Evolutionary conservation across 1,140 invertebrate genomes (phyloP), one percentile per base, ranked within the genome.

Genomic region (Bombus haemorrhoidalis): DNA sequence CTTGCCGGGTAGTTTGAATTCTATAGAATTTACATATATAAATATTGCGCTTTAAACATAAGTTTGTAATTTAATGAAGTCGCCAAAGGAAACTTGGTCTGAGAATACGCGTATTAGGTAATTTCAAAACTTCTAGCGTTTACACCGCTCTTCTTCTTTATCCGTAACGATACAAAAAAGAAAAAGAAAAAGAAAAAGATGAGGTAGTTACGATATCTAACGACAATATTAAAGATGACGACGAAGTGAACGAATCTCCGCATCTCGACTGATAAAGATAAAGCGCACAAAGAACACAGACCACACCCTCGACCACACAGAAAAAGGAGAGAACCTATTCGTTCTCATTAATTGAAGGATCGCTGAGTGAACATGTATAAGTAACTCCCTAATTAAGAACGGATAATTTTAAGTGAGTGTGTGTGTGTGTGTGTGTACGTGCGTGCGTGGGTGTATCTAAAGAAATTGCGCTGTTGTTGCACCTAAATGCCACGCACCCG

Each of bases 311-410:
- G 6, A 34, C 47, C 47, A 53, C 47, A 2, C 18, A 32, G 6
- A 1, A 18, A 64, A 57, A 32, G n/a, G 71, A 53, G 62, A n/a
- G 34, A 62, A 28, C 59, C 53, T 34, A 43, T 83, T 81, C n/a
- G 53, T 84, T 81, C 68, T 81, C 81, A 84, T 90, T 83, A 83
- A 83, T 41, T 72, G 37, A 72, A 77, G 72, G 76, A 86, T 83
- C 75, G 66, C 34, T 41, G 66, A 43, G 18, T 39, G 71, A 83
- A 68, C 76, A 84, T 73, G 71, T 68, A 68, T 75, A 84, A 57
- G n/a, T 71, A 81, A 84, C 80, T 28, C 57, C 64, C 43, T 87
- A 90, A 89, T 90, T 90, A 89, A 89, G 76, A 72, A n/a, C 34
- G 39, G 32, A 80, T 47, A 76, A 47, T 84, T 89, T 87, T 69